A percentile compares a stretch with the other conserved stretches of the same genome.
These are phyloP conservation scores for Drosophila subsilvestris DNA, from an alignment of 2,888 invertebrate species.

Conservation along the genomic window DNA sequence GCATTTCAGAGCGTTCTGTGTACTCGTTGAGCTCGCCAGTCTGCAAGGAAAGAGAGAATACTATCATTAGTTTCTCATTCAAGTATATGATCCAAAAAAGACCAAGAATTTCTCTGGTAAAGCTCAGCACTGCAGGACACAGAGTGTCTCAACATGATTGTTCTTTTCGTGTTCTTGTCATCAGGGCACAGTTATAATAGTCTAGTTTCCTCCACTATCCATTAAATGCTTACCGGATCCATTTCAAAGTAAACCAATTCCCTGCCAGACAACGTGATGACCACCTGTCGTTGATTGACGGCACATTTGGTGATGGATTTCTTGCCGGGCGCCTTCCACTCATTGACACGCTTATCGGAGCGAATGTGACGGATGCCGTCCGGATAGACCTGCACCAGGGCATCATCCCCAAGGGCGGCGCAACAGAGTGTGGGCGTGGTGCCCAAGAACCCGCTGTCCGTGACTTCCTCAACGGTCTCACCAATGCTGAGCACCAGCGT, in stretches of 20 bases:
- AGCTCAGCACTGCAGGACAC: conserved; percentile 85
- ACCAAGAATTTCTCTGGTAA: background rate
- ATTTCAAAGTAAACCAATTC: conserved; percentile 99
- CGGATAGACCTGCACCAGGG: conserved; percentile 99
- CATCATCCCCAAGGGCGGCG: conserved; percentile 98
- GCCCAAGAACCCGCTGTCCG: conserved; percentile 99
- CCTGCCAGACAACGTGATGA: conserved; percentile 98
- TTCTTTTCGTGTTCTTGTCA: conserved; percentile 83
- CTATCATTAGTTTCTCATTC: background rate
- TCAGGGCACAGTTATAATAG: conserved; percentile 67
- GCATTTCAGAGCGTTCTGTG: conserved; percentile 98
- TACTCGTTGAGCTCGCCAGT: conserved; percentile 99
- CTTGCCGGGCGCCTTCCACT: conserved; percentile 99
- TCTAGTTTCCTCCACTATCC: background rate
- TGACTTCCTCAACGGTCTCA: conserved; percentile 99
- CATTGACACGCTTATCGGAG: conserved; percentile 98
- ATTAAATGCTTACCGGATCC: conserved; percentile 93
- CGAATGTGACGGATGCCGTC: conserved; percentile 99
- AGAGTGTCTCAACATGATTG: conserved; percentile 83
- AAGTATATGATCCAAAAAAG: background rate
- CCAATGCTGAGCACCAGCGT: conserved; percentile 99
- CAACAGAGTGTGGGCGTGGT: conserved; percentile 99
- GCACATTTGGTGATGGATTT: conserved; percentile 99
- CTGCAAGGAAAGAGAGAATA: conserved; percentile 85
- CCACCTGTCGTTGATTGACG: conserved; percentile 98